These are phyloP conservation scores for Pteria penguin DNA, from an alignment of 2,888 invertebrate species.

Conservation along the genomic window DNA sequence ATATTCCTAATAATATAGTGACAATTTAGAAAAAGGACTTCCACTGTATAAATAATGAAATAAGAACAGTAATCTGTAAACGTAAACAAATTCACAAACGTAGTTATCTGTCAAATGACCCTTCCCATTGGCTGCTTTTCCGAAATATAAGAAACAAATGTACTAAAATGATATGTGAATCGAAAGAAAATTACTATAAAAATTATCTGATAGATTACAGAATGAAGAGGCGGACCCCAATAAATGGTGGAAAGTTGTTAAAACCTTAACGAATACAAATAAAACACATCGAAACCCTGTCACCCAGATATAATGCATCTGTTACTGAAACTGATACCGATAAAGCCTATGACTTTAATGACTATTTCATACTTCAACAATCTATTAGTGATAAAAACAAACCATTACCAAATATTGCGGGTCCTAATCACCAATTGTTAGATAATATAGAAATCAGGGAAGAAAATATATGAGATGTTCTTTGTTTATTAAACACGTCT, in stretches of 20 bases:
- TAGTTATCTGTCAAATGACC: neutral
- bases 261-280: neutral
- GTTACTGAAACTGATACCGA: neutral
- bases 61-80: neutral
- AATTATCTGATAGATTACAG: neutral
- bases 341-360: neutral
- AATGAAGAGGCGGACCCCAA: neutral
- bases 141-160: too few species aligned
- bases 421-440: neutral
- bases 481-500: neutral
- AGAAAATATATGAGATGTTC: neutral
- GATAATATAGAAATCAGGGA: neutral
- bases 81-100: neutral
- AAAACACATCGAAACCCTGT: neutral
- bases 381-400: neutral
- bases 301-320: neutral
- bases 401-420: neutral
- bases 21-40: neutral
- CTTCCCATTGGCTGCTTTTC: neutral
- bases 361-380: neutral
- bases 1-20: neutral
- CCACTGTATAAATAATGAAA: neutral
- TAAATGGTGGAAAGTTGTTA: neutral
- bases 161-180: neutral
- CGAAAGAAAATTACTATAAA: neutral